These are phyloP conservation scores for Podabrus alpinus DNA, from an alignment of 2,888 invertebrate species.

Conservation along the genomic window DNA sequence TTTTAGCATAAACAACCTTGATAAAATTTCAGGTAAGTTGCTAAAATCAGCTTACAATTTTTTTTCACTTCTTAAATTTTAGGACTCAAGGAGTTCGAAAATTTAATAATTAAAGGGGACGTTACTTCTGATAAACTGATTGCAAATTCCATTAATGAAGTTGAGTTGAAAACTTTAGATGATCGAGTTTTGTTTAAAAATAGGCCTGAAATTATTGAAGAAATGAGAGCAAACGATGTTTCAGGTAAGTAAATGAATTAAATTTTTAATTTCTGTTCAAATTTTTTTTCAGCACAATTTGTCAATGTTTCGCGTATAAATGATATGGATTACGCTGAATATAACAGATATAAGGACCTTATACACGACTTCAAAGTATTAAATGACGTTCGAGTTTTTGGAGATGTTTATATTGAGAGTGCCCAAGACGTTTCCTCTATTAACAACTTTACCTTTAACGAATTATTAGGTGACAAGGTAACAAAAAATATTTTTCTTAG, in stretches of 20 bases:
- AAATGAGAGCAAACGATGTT: background rate
- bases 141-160: slow-evolving; percentile 7
- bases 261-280: background rate
- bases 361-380: slow-evolving; percentile 34
- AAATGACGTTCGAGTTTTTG: slow-evolving; percentile 38
- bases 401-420: slow-evolving; percentile 37
- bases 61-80: background rate
- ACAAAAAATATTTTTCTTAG: too few relatives aligned
- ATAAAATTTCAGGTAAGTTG: slow-evolving; percentile 11
- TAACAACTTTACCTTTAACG: slow-evolving; percentile 37
- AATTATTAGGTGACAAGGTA: slow-evolving; percentile 25
- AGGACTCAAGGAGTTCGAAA: slow-evolving; percentile 10
- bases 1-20: slow-evolving; percentile 5
- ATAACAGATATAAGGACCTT: slow-evolving; percentile 36
- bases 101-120: slow-evolving; percentile 16
- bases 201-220: background rate
- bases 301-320: background rate
- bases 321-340: slow-evolving; percentile 32
- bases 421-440: slow-evolving; percentile 36
- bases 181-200: background rate
- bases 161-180: slow-evolving; percentile 2
- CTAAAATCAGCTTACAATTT: background rate
- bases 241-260: background rate
- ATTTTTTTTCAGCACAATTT: background rate
- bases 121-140: background rate